Evolutionary conservation across 2,797 vertebrate species (phyloP).

Genomic region (Microhierax caerulescens): DNA sequence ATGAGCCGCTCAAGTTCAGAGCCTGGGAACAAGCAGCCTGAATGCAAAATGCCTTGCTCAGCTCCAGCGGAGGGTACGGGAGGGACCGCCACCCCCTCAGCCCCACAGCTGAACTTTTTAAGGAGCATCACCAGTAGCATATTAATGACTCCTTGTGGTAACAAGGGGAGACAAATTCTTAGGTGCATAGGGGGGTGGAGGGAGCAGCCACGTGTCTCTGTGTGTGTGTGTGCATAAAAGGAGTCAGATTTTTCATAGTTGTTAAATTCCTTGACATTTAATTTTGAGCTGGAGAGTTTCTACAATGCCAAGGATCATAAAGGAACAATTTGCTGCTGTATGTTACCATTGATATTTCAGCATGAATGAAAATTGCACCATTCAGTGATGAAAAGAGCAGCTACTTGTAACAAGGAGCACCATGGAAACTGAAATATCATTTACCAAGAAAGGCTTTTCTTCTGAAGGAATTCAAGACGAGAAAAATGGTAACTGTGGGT

Average conservation of each 20-base stretch:
- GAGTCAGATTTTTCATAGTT: constrained; percentile 22
- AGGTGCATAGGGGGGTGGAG: neutral
- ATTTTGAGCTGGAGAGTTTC: constrained; percentile 39
- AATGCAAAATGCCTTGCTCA: neutral
- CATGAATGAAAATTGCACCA: constrained; percentile 52
- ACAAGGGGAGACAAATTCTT: neutral
- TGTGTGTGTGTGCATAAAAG: neutral
- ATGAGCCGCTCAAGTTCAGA: neutral
- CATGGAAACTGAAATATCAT: constrained; percentile 63
- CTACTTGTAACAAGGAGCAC: constrained; percentile 43
- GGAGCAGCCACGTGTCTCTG: neutral
- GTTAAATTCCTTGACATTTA: constrained; percentile 56
- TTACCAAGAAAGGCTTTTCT: constrained; percentile 15
- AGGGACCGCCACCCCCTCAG: neutral
- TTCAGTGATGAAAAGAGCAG: constrained; percentile 48
- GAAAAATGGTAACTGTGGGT: neutral
- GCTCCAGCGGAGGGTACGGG: neutral
- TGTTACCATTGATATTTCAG: constrained; percentile 56
- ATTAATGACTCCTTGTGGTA: neutral
- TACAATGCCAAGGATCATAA: constrained; percentile 60
- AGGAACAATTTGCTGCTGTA: constrained; percentile 60
- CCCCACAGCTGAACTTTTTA: neutral
- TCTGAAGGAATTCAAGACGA: constrained; percentile 22
- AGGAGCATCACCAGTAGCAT: neutral
- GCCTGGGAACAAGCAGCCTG: neutral